phyloP scores from a whole-genome alignment of 2,113 vertebrate genomes.

The Lipophrys pholis region DNA sequence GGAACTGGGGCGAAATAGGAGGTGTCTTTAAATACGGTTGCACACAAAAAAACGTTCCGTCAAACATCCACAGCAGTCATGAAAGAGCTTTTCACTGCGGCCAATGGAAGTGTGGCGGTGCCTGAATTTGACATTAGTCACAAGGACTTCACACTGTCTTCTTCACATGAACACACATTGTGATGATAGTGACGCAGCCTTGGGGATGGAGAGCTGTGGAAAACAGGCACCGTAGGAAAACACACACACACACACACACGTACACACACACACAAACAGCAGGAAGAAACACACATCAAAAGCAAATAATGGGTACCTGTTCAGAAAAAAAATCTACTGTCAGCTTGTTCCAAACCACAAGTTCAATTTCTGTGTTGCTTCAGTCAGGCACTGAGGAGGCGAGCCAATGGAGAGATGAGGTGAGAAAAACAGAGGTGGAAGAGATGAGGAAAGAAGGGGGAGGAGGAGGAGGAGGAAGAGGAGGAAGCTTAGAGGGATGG shows the following conservation, averaged over 20 bases:
- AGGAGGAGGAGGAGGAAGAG: slow-evolving; percentile 11
- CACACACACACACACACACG: slow-evolving; percentile 15
- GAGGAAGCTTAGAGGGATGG: slow-evolving; percentile 39
- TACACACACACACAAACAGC: neutral
- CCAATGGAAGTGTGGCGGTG: neutral
- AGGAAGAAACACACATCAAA: slow-evolving; percentile 42
- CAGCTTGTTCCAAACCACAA: slow-evolving; percentile 56
- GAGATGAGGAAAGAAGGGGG: slow-evolving; percentile 16
- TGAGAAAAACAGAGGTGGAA: slow-evolving; percentile 44
- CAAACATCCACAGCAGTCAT: slow-evolving; percentile 2
- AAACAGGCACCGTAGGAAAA: slow-evolving; percentile 55
- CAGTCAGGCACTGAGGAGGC: slow-evolving; percentile 45
- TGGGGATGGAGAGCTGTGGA: slow-evolving; percentile 46
- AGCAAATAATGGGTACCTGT: slow-evolving; percentile 41
- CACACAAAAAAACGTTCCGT: slow-evolving; percentile 5
- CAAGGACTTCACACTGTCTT: slow-evolving; percentile 36
- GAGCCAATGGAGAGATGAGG: slow-evolving; percentile 52
- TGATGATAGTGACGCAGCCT: slow-evolving; percentile 63
- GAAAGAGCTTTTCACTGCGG: slow-evolving; percentile 4
- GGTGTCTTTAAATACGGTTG: neutral
- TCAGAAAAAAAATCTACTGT: slow-evolving; percentile 41
- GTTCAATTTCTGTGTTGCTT: slow-evolving; percentile 51
- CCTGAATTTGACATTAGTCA: slow-evolving; percentile 16
- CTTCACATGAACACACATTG: slow-evolving; percentile 39
- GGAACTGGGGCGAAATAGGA: neutral